Conservation (phyloP, 2,113 vertebrate species). For the Isurus oxyrinchus region DNA sequence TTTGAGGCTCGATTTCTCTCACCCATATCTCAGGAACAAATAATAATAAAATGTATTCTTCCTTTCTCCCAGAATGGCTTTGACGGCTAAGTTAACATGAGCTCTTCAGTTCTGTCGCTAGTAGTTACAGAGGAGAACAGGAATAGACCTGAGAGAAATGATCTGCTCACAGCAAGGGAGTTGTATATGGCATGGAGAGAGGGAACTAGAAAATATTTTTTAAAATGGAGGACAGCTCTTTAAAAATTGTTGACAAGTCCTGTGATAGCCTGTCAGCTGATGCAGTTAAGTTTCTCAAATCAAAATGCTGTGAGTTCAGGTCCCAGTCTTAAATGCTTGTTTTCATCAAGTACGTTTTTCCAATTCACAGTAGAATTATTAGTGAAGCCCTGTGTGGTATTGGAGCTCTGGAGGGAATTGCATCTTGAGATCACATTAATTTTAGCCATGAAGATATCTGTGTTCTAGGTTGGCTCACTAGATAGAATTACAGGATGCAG, state of each 20-base stretch:
- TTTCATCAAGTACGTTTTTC: background rate
- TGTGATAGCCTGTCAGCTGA: background rate
- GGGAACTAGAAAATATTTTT: background rate
- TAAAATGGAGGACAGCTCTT: background rate
- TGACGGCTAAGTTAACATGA: background rate
- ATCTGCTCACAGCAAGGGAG: background rate
- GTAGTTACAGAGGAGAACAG: background rate
- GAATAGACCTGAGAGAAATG: background rate
- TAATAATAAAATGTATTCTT: background rate
- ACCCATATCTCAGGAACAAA: background rate
- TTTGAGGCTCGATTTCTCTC: background rate
- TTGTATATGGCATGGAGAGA: background rate
- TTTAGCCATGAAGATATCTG: background rate
- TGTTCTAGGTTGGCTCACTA: background rate
- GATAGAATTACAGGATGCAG: background rate
- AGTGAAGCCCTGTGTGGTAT: background rate
- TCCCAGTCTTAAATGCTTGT: background rate
- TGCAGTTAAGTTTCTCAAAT: background rate
- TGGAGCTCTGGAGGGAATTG: background rate
- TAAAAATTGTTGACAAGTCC: background rate
- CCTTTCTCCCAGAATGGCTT: background rate
- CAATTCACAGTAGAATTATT: background rate
- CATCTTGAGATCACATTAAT: background rate
- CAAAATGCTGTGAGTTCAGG: background rate
- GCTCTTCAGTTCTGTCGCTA: background rate